These are phyloP conservation scores for Leptodactylus fuscus DNA, from an alignment of 2,113 vertebrate genomes.

Conservation along the genomic window DNA sequence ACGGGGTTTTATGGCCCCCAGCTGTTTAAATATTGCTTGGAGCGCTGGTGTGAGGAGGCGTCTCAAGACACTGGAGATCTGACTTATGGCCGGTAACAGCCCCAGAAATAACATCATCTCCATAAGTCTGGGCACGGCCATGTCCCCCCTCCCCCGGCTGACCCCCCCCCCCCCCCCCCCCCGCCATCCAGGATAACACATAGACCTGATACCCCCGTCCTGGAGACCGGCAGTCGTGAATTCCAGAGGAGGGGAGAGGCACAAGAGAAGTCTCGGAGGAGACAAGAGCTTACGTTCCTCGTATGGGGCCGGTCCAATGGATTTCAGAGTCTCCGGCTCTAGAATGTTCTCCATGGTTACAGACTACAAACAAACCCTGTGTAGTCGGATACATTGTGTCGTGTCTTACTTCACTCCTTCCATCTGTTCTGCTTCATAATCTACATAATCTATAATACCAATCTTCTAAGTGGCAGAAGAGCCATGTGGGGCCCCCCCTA, in stretches of 20 bases:
- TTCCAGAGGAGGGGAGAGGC: background rate
- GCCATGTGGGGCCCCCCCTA: too few species aligned
- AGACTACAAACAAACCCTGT: too few species aligned
- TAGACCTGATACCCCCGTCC: background rate
- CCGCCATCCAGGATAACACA: too few species aligned
- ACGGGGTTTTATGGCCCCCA: constrained; percentile 33
- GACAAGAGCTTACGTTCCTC: too few species aligned
- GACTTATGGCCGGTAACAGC: constrained; percentile 4
- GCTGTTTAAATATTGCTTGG: constrained; percentile 50
- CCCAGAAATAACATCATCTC: background rate
- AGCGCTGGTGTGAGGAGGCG: background rate
- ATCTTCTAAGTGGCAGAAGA: too few species aligned
- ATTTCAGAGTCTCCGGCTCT: too few species aligned
- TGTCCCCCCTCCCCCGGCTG: background rate
- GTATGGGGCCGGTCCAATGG: too few species aligned
- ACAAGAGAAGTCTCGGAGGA: background rate
- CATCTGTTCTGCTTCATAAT: too few species aligned
- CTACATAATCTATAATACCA: too few species aligned
- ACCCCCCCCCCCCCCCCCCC: too few species aligned
- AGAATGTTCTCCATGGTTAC: background rate
- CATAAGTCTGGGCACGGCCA: background rate
- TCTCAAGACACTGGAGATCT: background rate
- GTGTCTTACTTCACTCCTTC: background rate
- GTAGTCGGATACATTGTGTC: background rate
- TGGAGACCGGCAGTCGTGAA: background rate